Evolutionary conservation across 2,113 vertebrate genomes (phyloP).

Genomic region (Triplophysa rosa): DNA sequence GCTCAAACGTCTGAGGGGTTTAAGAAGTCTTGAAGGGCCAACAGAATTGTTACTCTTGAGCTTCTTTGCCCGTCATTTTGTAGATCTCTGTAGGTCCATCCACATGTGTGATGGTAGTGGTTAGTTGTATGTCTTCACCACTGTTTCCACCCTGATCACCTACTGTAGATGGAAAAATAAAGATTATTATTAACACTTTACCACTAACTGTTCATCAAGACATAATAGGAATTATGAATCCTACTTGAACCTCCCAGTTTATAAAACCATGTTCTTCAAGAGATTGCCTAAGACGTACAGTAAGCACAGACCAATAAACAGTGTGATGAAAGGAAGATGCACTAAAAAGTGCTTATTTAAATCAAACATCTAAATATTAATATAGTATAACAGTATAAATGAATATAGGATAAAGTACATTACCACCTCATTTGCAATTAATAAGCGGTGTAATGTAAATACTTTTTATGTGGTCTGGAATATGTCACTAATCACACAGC

Average conservation of each 20-base stretch:
- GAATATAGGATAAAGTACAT: not conserved
- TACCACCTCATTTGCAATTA: not conserved
- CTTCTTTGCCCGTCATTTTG: conserved; percentile 90
- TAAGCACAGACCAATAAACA: not conserved
- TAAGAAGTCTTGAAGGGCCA: not conserved
- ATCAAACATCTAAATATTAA: not conserved
- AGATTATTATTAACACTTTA: not conserved
- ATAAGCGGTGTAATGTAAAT: not conserved
- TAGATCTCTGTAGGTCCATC: conserved; percentile 93
- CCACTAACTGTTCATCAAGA: not conserved
- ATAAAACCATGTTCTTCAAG: not conserved
- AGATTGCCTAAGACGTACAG: not conserved
- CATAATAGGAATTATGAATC: not conserved
- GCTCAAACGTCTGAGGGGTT: not conserved
- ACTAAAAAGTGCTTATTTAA: not conserved
- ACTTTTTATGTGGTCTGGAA: not conserved
- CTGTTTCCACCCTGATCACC: conserved; percentile 81
- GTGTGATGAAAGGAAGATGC: not conserved
- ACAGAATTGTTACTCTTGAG: conserved; percentile 80
- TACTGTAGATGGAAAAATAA: conserved; percentile 52
- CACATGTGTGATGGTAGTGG: conserved; percentile 92
- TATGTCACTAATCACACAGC: not conserved
- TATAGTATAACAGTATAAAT: not conserved
- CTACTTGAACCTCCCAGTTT: too few relatives aligned
- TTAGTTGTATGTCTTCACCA: conserved; percentile 91